These are phyloP conservation scores for Tyto alba DNA, from an alignment of 2,113 vertebrate genomes.

Conservation along the genomic window DNA sequence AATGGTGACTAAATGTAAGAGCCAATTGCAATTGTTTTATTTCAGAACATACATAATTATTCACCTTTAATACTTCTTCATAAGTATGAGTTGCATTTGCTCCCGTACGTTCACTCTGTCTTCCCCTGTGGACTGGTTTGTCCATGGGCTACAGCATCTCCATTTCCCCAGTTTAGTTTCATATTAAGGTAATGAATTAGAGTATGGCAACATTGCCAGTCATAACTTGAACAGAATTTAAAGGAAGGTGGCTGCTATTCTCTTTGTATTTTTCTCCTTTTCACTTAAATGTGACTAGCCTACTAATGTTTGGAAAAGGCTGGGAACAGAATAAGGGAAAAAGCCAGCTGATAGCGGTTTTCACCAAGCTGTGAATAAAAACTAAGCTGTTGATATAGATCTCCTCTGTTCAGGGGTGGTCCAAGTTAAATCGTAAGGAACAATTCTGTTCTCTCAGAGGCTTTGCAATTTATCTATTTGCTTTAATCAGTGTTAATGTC, in stretches of 20 bases:
- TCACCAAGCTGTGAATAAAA: conserved; percentile 17
- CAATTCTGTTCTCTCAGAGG: background rate
- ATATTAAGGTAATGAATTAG: background rate
- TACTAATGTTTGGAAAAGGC: background rate
- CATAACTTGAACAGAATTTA: background rate
- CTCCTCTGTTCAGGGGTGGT: conserved; percentile 10
- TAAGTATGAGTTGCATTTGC: background rate
- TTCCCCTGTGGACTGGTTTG: background rate
- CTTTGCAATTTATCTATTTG: background rate
- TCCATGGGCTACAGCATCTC: background rate
- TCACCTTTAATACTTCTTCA: background rate
- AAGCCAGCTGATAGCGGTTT: background rate
- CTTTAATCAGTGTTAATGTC: conserved; percentile 32
- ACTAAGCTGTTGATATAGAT: conserved; percentile 38
- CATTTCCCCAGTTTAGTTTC: background rate
- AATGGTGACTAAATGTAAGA: background rate
- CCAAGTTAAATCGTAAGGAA: background rate
- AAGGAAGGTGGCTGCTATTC: background rate
- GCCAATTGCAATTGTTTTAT: background rate
- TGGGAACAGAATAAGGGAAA: background rate
- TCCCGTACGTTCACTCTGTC: background rate
- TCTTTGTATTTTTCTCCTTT: background rate
- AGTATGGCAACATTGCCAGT: background rate
- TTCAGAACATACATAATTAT: background rate
- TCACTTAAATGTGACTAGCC: background rate